Base-by-base conservation (phyloP, 2,113 vertebrate genomes). In the Fregata magnificens region DNA sequence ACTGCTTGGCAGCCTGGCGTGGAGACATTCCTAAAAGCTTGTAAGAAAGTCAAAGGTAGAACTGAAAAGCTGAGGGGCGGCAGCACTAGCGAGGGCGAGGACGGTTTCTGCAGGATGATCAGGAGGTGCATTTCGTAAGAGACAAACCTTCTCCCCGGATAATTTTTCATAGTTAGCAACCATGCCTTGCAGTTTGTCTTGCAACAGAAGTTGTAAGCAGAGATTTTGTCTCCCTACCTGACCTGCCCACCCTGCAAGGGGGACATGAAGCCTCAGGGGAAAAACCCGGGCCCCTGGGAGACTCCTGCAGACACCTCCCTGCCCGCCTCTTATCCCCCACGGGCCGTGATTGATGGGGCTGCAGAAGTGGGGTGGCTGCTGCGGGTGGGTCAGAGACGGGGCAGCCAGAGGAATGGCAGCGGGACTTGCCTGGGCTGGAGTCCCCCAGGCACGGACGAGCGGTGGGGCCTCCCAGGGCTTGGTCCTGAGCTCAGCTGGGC, bases 131-230 rank as follows among this genome's bases (percentile, higher is more conserved):
- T 93, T 96, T 96, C 28, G 1, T 72, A 88, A 96, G 82, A 84
- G 15, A 85, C 71, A 70, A 94, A 66, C 84, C 79, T 88, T 81
- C 59, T 93, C 45, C 59, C 71, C 4, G 19, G 63, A 44, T 66
- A 73, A 45, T 69, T 93, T 90, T 83, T 58, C 92, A 38, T 65
- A 92, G 74, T 74, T 66, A 88, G 79, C 53, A 92, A 82, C 32
- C 71, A 83, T 86, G 67, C 61, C 79, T 87, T 91, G 77, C 93
- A 96, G 86, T 84, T 94, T 95, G 61, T 76, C 55, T 94, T 96
- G 84, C 91, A 80, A 94, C 84, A 94, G 70, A 85, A 87, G 49
- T 50, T 53, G 49, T 44, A 52, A 5, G 31, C 2, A 1, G 31
- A 87, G 56, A 53, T 53, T 73, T 34, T 40, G 44, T 79, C 76